A percentile compares a stretch with the other conserved stretches of the same genome.
Conservation (phyloP, 2,113 vertebrate genomes). For the human (Homo sapiens) region GRCh38 chrX:38450501-38451000, state of each 20-base stretch:
- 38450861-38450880: slow-evolving; percentile 7
- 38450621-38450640: not conserved
- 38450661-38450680: slow-evolving; percentile 35
- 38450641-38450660: slow-evolving; percentile 34
- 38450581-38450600: not conserved
- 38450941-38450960: not conserved
- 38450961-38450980: not conserved
- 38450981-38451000: not conserved
- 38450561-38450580: slow-evolving; percentile 30
- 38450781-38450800: not conserved
- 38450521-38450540: not conserved
- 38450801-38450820: not conserved
- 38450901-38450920: not conserved
- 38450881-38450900: not conserved
- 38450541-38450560: slow-evolving; percentile 24
- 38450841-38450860: slow-evolving; percentile 11
- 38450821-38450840: not conserved
- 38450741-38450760: not conserved
- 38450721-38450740: not conserved
- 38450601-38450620: slow-evolving; percentile 20
- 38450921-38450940: not conserved
- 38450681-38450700: not conserved
- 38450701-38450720: slow-evolving; percentile 25
- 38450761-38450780: slow-evolving; percentile 5
- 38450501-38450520: slow-evolving; percentile 19